Conservation (phyloP, 2,888 invertebrate genomes). For the Lepidocyrtoides sp. region DNA sequence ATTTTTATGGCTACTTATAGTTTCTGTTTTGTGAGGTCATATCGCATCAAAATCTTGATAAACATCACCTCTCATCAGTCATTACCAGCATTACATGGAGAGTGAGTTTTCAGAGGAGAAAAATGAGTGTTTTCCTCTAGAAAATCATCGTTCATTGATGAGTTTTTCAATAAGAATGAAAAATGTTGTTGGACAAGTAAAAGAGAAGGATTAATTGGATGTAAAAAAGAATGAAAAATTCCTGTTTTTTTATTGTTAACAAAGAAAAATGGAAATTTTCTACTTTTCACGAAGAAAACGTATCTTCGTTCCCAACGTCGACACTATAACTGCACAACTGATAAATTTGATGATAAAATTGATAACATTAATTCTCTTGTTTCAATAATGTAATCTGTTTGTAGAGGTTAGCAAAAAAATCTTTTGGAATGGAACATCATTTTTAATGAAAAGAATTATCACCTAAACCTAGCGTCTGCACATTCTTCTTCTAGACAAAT, state of each 20-base stretch:
- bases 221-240: conserved; percentile 1
- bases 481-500: background rate
- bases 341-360: conserved; percentile 48
- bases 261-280: conserved; percentile 20
- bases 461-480: too few species aligned
- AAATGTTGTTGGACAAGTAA: conserved; percentile 15
- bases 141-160: background rate
- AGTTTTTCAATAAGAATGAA: conserved; percentile 14
- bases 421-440: conserved; percentile 19
- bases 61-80: background rate
- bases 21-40: background rate
- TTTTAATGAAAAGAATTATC: too few species aligned
- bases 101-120: background rate
- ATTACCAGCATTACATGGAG: conserved; percentile 36
- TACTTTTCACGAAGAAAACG: background rate
- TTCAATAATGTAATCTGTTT: conserved; percentile 46
- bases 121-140: background rate
- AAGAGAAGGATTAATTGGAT: conserved; percentile 31
- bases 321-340: conserved; percentile 33
- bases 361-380: conserved; percentile 24
- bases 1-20: background rate
- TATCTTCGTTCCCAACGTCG: conserved; percentile 46
- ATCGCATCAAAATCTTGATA: background rate
- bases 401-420: conserved; percentile 22
- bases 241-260: background rate